phyloP scores from a whole-genome alignment of 2,888 invertebrate species.

The Epinotia demarniana region DNA sequence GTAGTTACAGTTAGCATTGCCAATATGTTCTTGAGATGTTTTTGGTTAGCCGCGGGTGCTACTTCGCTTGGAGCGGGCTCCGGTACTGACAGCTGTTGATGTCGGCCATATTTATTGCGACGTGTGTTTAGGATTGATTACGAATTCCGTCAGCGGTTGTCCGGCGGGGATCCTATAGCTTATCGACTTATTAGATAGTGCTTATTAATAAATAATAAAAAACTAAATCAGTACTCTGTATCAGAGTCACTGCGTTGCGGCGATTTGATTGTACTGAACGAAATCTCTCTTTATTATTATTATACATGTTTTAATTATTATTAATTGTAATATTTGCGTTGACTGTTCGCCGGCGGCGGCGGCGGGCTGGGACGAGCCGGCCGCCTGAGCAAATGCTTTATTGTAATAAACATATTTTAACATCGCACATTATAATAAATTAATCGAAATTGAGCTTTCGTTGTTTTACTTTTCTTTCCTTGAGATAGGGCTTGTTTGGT shows the following conservation, averaged over 20 bases:
- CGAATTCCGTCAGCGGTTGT: constrained; percentile 6
- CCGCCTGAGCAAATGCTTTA: constrained; percentile 76
- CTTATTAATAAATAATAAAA: constrained; percentile 70
- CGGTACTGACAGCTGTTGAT: constrained; percentile 17
- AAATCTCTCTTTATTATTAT: constrained; percentile 67
- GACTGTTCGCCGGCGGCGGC: constrained; percentile 25
- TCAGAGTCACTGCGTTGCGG: constrained; percentile 74
- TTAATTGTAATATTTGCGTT: constrained; percentile 61
- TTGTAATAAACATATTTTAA: constrained; percentile 83
- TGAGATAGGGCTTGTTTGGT: no score
- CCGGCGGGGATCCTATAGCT: constrained; percentile 20
- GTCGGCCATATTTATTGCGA: constrained; percentile 32
- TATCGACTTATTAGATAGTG: constrained; percentile 69
- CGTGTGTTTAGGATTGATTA: constrained; percentile 20
- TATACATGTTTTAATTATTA: constrained; percentile 55
- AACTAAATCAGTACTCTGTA: constrained; percentile 74
- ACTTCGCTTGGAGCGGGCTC: constrained; percentile 20
- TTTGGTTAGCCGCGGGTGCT: constrained; percentile 10
- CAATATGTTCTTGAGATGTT: background rate
- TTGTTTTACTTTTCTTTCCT: constrained; percentile 56
- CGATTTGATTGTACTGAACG: constrained; percentile 67
- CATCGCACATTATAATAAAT: constrained; percentile 85
- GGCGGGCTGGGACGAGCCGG: constrained; percentile 51
- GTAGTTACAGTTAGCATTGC: constrained; percentile 4
- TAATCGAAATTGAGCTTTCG: constrained; percentile 76